These are phyloP conservation scores for Hymenochirus boettgeri DNA, from an alignment of 2,113 vertebrate species.

Conservation along the genomic window DNA sequence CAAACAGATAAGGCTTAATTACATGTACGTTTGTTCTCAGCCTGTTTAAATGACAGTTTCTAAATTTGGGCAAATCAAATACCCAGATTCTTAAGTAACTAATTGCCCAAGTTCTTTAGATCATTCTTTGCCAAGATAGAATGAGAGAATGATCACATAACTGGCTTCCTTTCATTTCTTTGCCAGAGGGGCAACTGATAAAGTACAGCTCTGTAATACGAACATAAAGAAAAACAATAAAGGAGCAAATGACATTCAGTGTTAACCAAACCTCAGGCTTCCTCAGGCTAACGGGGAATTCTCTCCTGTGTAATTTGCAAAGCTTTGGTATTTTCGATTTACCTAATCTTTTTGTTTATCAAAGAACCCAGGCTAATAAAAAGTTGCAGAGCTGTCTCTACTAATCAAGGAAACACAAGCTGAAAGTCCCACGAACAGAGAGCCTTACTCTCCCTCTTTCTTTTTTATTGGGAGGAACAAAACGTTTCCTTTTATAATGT, in stretches of 20 bases:
- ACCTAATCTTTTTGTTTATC: conserved; percentile 17
- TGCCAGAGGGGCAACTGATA: conserved; percentile 11
- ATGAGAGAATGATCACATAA: not conserved
- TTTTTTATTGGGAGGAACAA: conserved; percentile 39
- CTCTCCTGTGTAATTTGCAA: conserved; percentile 16
- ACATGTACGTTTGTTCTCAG: too few relatives aligned
- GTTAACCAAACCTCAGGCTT: not conserved
- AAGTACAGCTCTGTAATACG: not conserved
- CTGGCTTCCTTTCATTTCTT: not conserved
- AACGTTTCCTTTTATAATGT: conserved; percentile 44
- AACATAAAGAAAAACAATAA: not conserved
- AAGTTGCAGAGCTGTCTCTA: conserved; percentile 19
- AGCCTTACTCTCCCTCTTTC: conserved; percentile 4
- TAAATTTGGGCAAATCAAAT: too few relatives aligned
- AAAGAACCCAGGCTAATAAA: conserved; percentile 6
- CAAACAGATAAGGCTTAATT: too few relatives aligned
- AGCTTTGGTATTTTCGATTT: conserved; percentile 24
- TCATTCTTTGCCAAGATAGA: not conserved
- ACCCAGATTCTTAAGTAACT: not conserved
- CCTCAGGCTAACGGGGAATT: conserved; percentile 5
- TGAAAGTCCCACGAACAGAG: conserved; percentile 11
- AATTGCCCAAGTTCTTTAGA: not conserved
- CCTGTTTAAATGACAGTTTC: too few relatives aligned
- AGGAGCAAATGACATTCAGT: not conserved
- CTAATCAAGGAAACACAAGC: conserved; percentile 34